These are phyloP conservation scores for Morone chrysops DNA, from an alignment of 2,113 vertebrate genomes.

Conservation along the genomic window DNA sequence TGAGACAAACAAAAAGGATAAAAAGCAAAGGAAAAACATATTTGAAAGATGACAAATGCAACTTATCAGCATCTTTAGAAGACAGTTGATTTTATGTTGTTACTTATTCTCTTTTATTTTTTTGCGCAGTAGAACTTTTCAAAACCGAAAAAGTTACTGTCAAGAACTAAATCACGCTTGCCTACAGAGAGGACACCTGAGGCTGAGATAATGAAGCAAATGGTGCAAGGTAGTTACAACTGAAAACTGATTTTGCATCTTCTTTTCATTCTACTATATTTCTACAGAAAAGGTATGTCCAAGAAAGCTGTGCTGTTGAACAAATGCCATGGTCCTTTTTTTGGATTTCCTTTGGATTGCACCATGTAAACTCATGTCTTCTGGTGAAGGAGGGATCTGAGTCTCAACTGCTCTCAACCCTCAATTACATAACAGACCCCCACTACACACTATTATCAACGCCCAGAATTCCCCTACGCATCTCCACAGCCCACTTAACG, in stretches of 20 bases:
- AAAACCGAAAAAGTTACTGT: neutral
- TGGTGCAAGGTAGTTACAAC: neutral
- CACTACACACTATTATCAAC: constrained; percentile 47
- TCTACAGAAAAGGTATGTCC: constrained; percentile 1
- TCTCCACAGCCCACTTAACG: constrained; percentile 61
- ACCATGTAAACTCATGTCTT: constrained; percentile 51
- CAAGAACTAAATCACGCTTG: neutral
- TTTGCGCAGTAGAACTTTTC: neutral
- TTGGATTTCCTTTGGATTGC: constrained; percentile 22
- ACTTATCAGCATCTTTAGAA: neutral
- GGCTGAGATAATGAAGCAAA: neutral
- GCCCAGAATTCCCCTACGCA: constrained; percentile 52
- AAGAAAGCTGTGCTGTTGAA: constrained; percentile 25
- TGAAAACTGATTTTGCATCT: neutral
- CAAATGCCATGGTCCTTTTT: constrained; percentile 8
- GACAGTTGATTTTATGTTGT: neutral
- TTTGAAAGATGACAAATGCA: constrained; percentile 6
- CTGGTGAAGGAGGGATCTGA: constrained; percentile 31
- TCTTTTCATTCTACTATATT: constrained; percentile 5
- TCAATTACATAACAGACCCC: constrained; percentile 59
- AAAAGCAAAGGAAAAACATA: neutral
- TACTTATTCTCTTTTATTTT: neutral
- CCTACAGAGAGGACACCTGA: neutral
- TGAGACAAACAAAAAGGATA: constrained; percentile 44
- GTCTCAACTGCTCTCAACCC: constrained; percentile 35